A percentile compares a stretch with the other conserved stretches of the same genome.
These are phyloP conservation scores for Leptinotarsa lineolata DNA, from an alignment of 1,140 invertebrate genomes.

Conservation along the genomic window DNA sequence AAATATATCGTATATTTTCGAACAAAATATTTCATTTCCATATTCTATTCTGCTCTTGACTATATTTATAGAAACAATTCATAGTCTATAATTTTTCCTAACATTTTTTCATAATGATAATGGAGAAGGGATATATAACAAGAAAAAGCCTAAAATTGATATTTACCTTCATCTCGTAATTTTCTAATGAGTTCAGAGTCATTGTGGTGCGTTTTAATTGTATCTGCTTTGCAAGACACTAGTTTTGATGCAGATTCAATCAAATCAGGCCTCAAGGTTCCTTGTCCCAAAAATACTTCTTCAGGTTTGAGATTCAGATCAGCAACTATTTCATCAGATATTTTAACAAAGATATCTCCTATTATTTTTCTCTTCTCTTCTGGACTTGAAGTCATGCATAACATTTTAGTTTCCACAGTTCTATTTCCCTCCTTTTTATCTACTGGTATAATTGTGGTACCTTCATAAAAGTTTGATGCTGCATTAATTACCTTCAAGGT, in stretches of 20 bases:
- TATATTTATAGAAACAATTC: no score
- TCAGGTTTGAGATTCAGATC: conserved; percentile 84
- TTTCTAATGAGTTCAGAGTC: conserved; percentile 93
- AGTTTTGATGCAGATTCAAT: conserved; percentile 94
- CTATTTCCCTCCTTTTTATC: conserved; percentile 64
- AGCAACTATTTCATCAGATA: conserved; percentile 81
- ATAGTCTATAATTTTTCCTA: no score
- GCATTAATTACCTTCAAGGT: conserved; percentile 78
- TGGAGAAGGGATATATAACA: background rate
- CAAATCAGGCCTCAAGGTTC: conserved; percentile 94
- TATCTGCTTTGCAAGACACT: conserved; percentile 86
- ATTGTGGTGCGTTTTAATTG: conserved; percentile 99
- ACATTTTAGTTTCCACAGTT: conserved; percentile 80
- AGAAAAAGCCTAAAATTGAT: background rate
- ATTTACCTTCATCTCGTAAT: conserved; percentile 66
- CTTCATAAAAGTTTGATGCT: conserved; percentile 73
- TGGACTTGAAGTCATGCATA: conserved; percentile 85
- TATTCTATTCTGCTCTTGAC: no score
- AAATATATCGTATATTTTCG: no score
- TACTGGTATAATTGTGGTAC: conserved; percentile 77
- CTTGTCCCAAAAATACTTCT: conserved; percentile 66
- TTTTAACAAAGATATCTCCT: conserved; percentile 95
- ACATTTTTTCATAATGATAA: no score
- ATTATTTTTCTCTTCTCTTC: conserved; percentile 99
- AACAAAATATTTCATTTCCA: no score